These are phyloP conservation scores for Podargus strigoides DNA, from an alignment of 2,797 vertebrate genomes.

Conservation along the genomic window DNA sequence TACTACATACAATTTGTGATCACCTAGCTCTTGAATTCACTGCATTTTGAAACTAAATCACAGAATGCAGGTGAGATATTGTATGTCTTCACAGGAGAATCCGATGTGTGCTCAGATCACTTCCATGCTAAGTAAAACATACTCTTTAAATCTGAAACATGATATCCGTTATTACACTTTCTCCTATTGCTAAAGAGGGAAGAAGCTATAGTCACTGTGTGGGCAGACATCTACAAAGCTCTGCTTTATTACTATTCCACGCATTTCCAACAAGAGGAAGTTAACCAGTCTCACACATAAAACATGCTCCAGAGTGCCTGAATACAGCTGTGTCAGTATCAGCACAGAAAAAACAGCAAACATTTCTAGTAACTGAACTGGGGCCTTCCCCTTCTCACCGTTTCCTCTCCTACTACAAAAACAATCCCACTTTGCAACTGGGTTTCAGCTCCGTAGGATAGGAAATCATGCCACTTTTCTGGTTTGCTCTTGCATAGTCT, in stretches of 20 bases:
- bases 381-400: background rate
- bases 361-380: background rate
- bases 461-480: background rate
- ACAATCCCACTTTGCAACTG: background rate
- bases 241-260: conserved; percentile 34
- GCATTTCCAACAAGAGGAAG: background rate
- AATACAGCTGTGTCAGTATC: background rate
- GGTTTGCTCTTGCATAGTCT: background rate
- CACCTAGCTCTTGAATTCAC: background rate
- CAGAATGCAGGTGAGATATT: background rate
- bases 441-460: background rate
- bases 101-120: background rate
- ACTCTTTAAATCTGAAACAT: background rate
- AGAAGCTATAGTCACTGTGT: background rate
- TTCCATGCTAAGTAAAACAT: background rate
- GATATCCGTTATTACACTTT: conserved; percentile 25
- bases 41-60: background rate
- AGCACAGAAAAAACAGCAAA: background rate
- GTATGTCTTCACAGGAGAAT: background rate
- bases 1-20: background rate
- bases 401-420: background rate
- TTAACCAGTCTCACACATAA: background rate
- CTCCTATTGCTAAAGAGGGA: background rate
- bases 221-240: conserved; percentile 43
- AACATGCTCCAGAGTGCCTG: background rate